These are phyloP conservation scores for Caenorhabditis tropicalis DNA, from an alignment of 1,140 invertebrate species.

Conservation along the genomic window DNA sequence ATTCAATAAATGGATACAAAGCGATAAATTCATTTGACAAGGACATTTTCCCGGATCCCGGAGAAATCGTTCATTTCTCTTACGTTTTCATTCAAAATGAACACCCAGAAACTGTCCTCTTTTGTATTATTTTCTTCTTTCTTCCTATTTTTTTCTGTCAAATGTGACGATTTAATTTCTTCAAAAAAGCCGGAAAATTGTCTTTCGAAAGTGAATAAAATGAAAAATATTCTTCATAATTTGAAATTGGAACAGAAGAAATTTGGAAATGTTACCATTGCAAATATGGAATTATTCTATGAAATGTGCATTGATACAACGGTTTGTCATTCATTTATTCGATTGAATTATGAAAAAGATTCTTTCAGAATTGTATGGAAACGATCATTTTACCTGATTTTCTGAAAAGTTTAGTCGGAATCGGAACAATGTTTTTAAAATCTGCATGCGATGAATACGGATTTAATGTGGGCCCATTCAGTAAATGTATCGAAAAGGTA, in stretches of 20 bases:
- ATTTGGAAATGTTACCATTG: background rate
- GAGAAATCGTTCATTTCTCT: no score
- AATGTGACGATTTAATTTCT: no score
- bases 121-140: background rate
- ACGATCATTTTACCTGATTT: background rate
- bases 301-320: background rate
- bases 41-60: no score
- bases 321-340: background rate
- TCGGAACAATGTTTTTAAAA: background rate
- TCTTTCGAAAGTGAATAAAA: background rate
- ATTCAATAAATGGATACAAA: no score
- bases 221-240: background rate
- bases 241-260: background rate
- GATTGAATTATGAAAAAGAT: background rate
- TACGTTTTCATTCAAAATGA: no score
- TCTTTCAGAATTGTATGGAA: background rate
- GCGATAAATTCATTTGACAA: no score
- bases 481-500: conserved; percentile 2
- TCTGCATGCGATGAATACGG: background rate
- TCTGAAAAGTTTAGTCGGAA: background rate
- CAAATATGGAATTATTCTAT: background rate
- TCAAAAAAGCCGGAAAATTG: background rate
- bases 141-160: background rate
- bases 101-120: no score
- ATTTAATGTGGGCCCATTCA: background rate